Base-by-base conservation (phyloP, 2,888 invertebrate genomes). In the Ectemnius lituratus region DNA sequence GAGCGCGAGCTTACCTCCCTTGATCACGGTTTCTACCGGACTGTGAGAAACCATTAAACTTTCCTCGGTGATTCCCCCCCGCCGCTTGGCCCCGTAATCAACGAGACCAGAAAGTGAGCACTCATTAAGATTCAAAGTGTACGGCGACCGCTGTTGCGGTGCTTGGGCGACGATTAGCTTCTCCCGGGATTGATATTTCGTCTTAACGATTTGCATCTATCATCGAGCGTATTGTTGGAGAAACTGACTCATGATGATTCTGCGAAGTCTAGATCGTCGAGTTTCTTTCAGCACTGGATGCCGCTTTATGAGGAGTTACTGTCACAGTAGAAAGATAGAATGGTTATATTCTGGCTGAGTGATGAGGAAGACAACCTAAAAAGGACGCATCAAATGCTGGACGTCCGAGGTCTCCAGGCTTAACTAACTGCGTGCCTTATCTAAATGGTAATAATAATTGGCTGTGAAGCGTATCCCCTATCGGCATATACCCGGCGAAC, bases 21-120 rank as follows among this genome's bases (percentile, higher is more conserved):
- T 59, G 70, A 83, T 83, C 76, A 77, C 76, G 78, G 72, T 77
- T 74, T 74, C 63, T 49, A 73, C 63, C 73, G 56, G 75, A 68
- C 81, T 85, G 84, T 86, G 86, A 85, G 86, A 86, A 86, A 80
- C 79, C 62, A 58, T 73, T 85, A 82, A 86, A 86, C 84, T 86
- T 86, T 86, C 73, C 64, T 76, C 65, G 59, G 47, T 28, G 67
- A 47, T 60, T 73, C 65, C 45, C 62, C 37, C 37, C 37, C 11
- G 8, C 45, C 62, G 70, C 52, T 64, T 66, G 70, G 69, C 77
- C 80, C 75, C 73, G 73, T 82, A 78, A 76, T 78, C 78, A 79
- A 70, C 66, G 61, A 74, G 71, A 70, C 70, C 73, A 72, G 67
- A 60, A 70, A 74, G 67, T 28, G 72, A 77, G 75, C 73, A 74